Percentiles rank a stretch among this genome's conserved stretches.
phyloP scores from a whole-genome alignment of 2,113 vertebrate genomes.

The human (Homo sapiens) region DNA sequence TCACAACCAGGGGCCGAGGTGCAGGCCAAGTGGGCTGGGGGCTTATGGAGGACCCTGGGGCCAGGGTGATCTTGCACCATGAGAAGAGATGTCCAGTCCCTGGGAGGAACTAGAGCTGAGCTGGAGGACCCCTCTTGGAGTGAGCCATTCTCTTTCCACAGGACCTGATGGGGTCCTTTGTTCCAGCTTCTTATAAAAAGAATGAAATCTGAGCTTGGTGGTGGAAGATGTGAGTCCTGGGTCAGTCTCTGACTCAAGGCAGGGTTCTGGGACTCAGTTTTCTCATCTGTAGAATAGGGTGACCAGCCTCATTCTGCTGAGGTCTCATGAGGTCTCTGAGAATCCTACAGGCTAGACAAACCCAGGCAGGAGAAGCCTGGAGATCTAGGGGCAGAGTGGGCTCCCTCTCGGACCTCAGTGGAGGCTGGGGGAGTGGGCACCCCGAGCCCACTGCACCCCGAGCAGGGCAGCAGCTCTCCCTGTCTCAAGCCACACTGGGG shows the following conservation, averaged over 20 bases:
- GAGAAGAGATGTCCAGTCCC: neutral
- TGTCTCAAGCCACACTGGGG: accelerated
- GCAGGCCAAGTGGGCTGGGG: neutral
- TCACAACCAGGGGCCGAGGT: neutral
- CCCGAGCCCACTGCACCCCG: accelerated
- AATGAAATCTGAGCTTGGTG: neutral
- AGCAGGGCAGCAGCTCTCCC: neutral
- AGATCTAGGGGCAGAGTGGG: neutral
- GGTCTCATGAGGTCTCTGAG: neutral
- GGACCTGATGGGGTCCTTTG: neutral
- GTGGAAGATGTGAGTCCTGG: neutral
- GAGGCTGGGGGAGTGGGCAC: neutral
- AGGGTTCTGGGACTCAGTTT: neutral
- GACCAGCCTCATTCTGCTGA: neutral
- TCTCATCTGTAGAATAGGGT: neutral
- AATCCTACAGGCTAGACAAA: neutral
- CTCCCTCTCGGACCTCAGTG: accelerated
- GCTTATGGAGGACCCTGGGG: neutral
- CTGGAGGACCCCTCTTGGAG: neutral
- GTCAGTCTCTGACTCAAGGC: neutral
- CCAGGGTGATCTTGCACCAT: neutral
- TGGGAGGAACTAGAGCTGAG: neutral
- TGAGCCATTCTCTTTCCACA: neutral
- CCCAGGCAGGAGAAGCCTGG: neutral
- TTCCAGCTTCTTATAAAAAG: neutral